phyloP scores from a whole-genome alignment of 1,140 invertebrate species.

The Rhagoletis pomonella region DNA sequence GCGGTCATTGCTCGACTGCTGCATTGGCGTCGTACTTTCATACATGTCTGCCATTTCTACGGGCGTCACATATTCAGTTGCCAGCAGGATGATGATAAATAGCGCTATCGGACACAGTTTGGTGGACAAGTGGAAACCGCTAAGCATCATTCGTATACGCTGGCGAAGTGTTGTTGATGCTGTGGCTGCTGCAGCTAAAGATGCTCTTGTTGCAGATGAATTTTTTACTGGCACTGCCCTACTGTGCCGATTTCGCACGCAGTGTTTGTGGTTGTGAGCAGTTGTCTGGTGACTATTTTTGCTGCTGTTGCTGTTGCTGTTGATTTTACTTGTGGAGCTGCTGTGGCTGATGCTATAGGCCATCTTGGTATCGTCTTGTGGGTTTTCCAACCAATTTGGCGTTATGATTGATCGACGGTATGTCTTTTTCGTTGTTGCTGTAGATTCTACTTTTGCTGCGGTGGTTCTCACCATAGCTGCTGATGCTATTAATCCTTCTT shows the following conservation, averaged over 20 bases:
- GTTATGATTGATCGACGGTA: conserved; percentile 48
- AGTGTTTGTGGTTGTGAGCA: conserved; percentile 1
- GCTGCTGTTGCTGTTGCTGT: neutral
- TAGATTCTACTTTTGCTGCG: conserved; percentile 38
- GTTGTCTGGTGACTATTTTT: conserved; percentile 8
- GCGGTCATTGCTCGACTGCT: neutral
- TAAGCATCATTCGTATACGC: neutral
- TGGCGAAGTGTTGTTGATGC: neutral
- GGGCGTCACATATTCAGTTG: neutral
- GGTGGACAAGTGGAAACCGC: neutral
- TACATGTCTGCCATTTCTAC: conserved; percentile 19
- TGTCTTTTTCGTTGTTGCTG: conserved; percentile 36
- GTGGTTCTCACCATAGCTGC: conserved; percentile 39
- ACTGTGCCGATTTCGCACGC: conserved; percentile 34
- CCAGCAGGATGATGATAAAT: conserved; percentile 17
- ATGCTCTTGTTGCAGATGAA: neutral
- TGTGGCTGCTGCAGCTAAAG: neutral
- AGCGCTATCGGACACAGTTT: conserved; percentile 1
- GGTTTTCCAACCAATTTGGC: conserved; percentile 34
- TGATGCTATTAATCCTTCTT: conserved; percentile 52
- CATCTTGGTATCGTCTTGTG: neutral
- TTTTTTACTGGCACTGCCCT: neutral
- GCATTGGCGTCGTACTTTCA: conserved; percentile 54
- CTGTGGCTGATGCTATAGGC: neutral
- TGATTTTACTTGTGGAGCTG: neutral